Evolutionary conservation across 2,113 vertebrate species (phyloP).

Genomic region (Paradoxurus hermaphroditus): DNA sequence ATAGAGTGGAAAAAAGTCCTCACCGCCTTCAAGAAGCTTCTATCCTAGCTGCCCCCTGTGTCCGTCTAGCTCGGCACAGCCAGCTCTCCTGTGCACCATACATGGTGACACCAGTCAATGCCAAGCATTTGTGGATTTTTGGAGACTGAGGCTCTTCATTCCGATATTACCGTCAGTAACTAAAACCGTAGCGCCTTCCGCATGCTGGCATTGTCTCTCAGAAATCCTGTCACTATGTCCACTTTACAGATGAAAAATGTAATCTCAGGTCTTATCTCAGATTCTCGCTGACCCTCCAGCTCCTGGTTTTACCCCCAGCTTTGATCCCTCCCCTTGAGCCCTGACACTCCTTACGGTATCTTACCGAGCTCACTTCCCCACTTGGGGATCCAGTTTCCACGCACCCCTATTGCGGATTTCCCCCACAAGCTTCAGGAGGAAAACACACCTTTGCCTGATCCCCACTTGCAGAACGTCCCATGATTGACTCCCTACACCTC

Average conservation of each 20-base stretch:
- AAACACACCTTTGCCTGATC: background rate
- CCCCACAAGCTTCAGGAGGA: background rate
- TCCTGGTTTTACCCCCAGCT: background rate
- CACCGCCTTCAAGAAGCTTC: background rate
- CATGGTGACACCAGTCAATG: background rate
- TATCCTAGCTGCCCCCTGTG: background rate
- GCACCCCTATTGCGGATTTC: background rate
- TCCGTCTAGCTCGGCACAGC: background rate
- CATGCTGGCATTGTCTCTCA: accelerated
- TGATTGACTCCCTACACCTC: background rate
- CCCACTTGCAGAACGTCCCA: accelerated
- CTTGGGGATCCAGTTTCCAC: too few species aligned
- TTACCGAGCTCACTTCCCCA: background rate
- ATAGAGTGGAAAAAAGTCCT: background rate
- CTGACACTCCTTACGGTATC: background rate
- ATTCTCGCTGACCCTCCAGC: background rate
- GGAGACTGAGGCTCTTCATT: background rate
- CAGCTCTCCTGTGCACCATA: too few species aligned
- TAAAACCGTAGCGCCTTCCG: background rate
- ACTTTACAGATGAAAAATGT: background rate
- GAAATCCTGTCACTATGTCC: background rate
- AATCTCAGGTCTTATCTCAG: too few species aligned
- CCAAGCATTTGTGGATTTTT: background rate
- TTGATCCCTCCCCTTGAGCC: background rate
- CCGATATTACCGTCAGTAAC: background rate